Conservation (phyloP, 2,888 invertebrate genomes). For the Elmis aenea region DNA sequence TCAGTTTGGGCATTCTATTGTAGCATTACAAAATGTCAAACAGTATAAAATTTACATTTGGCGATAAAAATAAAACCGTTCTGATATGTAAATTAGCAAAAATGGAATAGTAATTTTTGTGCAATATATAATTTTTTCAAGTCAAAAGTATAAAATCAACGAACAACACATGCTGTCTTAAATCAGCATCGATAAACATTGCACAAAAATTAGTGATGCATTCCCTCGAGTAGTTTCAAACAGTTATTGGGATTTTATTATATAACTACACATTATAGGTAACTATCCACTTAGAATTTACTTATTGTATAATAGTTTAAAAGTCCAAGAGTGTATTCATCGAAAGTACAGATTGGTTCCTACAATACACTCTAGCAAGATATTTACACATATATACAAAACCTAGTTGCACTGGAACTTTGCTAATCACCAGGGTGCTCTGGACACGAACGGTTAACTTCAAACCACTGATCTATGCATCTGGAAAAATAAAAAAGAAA, state of each 20-base stretch:
- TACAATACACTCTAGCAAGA: slow-evolving; percentile 29
- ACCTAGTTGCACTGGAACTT: slow-evolving; percentile 14
- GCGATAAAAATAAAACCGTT: no score
- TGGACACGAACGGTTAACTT: slow-evolving; percentile 97
- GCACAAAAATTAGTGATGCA: no score
- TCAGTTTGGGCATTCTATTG: no score
- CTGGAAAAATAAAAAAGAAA: slow-evolving; percentile 60
- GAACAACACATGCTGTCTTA: no score
- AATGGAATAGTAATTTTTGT: no score
- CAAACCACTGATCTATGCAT: slow-evolving; percentile 99
- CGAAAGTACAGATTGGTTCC: slow-evolving; percentile 32
- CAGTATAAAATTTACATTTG: no score
- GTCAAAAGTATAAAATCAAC: no score
- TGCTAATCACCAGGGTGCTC: slow-evolving; percentile 94
- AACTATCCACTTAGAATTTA: not conserved
- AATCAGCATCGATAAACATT: no score
- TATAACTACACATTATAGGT: not conserved
- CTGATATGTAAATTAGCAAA: no score
- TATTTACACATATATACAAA: slow-evolving; percentile 38
- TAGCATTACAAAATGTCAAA: no score
- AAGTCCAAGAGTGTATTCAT: not conserved
- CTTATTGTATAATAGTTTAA: not conserved
- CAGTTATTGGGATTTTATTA: not conserved
- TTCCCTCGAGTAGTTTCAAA: no score
- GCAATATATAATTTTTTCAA: no score